phyloP scores from a whole-genome alignment of 2,797 vertebrate genomes.

The Rousettus madagascariensis region DNA sequence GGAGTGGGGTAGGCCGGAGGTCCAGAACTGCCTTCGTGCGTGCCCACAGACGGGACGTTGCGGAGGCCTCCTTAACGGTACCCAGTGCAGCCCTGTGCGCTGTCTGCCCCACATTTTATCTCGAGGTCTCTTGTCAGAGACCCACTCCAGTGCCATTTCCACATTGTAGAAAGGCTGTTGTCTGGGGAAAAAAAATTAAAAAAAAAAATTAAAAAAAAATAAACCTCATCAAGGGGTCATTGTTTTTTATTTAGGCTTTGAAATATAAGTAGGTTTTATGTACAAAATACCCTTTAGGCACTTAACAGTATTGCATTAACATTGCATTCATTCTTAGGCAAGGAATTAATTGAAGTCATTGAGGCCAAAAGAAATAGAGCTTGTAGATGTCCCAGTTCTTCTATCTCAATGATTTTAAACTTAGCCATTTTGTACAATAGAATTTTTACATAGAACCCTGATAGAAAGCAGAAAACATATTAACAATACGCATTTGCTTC shows the following conservation, averaged over 20 bases:
- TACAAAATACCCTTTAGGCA: neutral
- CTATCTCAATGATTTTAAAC: conserved; percentile 7
- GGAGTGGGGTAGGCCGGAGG: neutral
- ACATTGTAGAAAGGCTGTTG: neutral
- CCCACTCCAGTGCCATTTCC: neutral
- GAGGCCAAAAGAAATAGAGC: conserved; percentile 30
- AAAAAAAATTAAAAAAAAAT: too few species aligned
- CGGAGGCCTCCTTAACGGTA: too few species aligned
- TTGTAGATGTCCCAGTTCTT: neutral
- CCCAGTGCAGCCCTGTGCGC: fast-evolving
- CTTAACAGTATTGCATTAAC: neutral
- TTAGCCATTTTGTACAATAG: neutral
- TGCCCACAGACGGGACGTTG: neutral
- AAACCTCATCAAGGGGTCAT: neutral
- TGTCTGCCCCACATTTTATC: neutral
- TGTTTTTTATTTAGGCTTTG: neutral
- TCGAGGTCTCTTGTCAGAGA: neutral
- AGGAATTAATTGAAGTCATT: neutral
- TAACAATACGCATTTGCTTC: neutral
- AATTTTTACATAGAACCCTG: neutral
- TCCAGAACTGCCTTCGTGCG: neutral
- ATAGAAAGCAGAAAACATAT: neutral
- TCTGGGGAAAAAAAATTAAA: neutral
- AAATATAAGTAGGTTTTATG: neutral
- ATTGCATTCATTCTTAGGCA: neutral